phyloP scores from a whole-genome alignment of 2,888 invertebrate genomes.

The Cephus runcator region DNA sequence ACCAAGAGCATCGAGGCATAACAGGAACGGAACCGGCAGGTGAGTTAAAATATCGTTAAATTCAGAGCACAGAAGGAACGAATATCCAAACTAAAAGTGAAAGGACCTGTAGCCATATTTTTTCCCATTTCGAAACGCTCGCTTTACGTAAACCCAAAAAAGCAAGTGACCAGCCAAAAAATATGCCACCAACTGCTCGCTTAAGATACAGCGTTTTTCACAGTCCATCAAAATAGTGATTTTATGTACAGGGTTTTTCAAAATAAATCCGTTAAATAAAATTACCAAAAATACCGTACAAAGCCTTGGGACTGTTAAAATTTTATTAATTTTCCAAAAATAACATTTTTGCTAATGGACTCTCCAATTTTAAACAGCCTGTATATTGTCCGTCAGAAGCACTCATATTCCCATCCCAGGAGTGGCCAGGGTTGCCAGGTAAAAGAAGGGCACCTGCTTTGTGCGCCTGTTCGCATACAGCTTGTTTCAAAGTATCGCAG shows the following conservation, averaged over 20 bases:
- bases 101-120: neutral
- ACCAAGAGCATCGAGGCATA: constrained; percentile 44
- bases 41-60: constrained; percentile 50
- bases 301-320: neutral
- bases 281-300: neutral
- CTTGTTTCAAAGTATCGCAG: neutral
- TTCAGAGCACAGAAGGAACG: constrained; percentile 27
- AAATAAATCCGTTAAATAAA: neutral
- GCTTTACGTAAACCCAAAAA: neutral
- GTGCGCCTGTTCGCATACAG: constrained; percentile 1
- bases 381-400: neutral
- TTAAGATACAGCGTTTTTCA: neutral
- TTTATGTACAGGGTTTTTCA: neutral
- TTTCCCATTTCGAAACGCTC: neutral
- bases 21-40: constrained; percentile 46
- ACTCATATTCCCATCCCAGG: neutral
- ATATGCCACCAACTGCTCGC: neutral
- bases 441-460: constrained; percentile 29
- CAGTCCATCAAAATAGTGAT: neutral
- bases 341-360: neutral
- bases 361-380: neutral
- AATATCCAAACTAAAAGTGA: neutral
- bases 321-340: neutral
- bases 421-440: constrained; percentile 14
- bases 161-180: neutral